A percentile compares a stretch with the other conserved stretches of the same genome.
Conservation (phyloP, 1,140 invertebrate genomes). For the Orchesella cincta region DNA sequence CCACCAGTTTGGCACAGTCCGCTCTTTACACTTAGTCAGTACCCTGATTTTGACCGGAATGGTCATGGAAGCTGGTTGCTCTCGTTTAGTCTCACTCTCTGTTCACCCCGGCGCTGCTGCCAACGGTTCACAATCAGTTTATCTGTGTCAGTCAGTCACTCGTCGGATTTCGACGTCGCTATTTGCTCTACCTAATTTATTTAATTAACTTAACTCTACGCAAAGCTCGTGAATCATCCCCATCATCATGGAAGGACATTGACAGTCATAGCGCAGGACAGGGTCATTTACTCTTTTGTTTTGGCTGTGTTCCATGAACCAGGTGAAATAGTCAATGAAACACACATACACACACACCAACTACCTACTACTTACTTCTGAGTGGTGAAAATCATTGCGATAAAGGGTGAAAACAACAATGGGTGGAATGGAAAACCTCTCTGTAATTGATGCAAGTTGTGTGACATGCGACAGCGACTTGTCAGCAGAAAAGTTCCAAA, state of each 20-base stretch:
- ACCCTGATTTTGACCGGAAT: slow-evolving; percentile 27
- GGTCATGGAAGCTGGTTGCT: not conserved
- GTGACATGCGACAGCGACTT: too few species aligned
- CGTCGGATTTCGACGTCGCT: too few species aligned
- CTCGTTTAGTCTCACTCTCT: not conserved
- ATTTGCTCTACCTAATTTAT: too few species aligned
- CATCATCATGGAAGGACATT: too few species aligned
- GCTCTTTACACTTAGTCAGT: slow-evolving; percentile 15
- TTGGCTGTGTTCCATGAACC: slow-evolving; percentile 17
- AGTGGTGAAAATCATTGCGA: not conserved
- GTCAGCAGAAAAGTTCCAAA: too few species aligned
- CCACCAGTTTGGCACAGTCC: slow-evolving; percentile 20
- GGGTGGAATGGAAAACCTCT: not conserved
- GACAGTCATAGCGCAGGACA: too few species aligned
- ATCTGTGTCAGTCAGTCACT: slow-evolving; percentile 10
- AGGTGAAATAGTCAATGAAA: too few species aligned
- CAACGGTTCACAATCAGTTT: not conserved
- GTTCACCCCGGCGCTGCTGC: not conserved
- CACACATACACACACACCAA: too few species aligned
- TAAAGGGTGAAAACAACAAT: not conserved
- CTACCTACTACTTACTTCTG: too few species aligned
- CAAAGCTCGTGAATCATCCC: not conserved
- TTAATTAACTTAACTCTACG: too few species aligned
- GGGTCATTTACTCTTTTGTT: slow-evolving; percentile 25
- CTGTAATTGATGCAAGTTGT: too few species aligned